phyloP scores from a whole-genome alignment of 2,797 vertebrate genomes.

The Melanotaenia pygmaea region DNA sequence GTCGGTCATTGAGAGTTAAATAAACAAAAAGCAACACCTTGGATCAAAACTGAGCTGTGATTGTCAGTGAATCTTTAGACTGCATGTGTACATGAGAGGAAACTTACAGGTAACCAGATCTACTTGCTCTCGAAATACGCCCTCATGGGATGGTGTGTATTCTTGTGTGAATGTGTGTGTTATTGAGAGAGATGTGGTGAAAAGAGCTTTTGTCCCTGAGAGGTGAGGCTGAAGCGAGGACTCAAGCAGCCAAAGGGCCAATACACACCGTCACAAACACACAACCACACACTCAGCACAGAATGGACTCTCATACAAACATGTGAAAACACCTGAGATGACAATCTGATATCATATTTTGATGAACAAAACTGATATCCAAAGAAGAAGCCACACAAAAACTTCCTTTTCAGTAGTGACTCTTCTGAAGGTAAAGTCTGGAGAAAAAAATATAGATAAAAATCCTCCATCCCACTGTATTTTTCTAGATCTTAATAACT shows the following conservation, averaged over 20 bases:
- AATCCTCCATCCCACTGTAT: neutral
- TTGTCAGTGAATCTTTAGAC: slow-evolving; percentile 14
- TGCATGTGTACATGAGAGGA: slow-evolving; percentile 11
- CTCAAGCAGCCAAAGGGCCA: slow-evolving; percentile 35
- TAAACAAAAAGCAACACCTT: slow-evolving; percentile 10
- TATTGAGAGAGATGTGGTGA: slow-evolving; percentile 45
- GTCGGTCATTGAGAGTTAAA: slow-evolving; percentile 8
- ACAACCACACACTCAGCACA: neutral
- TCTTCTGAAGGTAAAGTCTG: neutral
- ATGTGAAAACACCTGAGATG: slow-evolving; percentile 11
- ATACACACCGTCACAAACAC: slow-evolving; percentile 22
- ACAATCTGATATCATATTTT: slow-evolving; percentile 12
- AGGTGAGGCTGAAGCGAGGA: slow-evolving; percentile 67
- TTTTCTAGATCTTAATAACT: neutral
- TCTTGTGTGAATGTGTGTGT: slow-evolving; percentile 30
- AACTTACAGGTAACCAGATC: slow-evolving; percentile 64
- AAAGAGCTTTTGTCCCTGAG: slow-evolving; percentile 73
- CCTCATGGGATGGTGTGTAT: slow-evolving; percentile 52
- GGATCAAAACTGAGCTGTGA: slow-evolving; percentile 8
- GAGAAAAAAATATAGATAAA: neutral
- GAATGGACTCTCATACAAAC: neutral
- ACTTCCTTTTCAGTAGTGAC: neutral
- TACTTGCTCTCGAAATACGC: slow-evolving; percentile 57
- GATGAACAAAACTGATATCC: slow-evolving; percentile 4
- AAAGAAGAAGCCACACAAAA: neutral